These are phyloP conservation scores for Peromyscus eremicus DNA, from an alignment of 2,797 vertebrate genomes.

Conservation along the genomic window DNA sequence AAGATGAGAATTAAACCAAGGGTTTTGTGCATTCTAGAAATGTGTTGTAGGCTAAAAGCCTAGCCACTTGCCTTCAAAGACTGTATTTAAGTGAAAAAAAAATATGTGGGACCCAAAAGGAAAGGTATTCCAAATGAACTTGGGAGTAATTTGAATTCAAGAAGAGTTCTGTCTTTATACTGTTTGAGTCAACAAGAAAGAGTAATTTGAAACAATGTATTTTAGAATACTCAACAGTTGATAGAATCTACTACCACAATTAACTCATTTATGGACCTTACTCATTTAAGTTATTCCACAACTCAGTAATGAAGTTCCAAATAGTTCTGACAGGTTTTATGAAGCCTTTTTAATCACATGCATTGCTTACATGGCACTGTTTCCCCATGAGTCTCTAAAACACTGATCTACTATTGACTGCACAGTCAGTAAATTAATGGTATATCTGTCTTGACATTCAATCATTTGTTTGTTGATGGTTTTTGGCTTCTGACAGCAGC, in stretches of 20 bases:
- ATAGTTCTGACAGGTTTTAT: slow-evolving; percentile 3
- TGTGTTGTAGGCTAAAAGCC: background rate
- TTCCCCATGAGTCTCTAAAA: slow-evolving; percentile 37
- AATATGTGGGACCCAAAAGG: slow-evolving; percentile 1
- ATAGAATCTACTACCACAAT: slow-evolving; percentile 40
- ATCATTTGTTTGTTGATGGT: background rate
- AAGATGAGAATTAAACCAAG: background rate
- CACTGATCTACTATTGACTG: background rate
- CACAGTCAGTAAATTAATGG: background rate
- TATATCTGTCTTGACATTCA: slow-evolving; percentile 43
- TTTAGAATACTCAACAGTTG: slow-evolving; percentile 27
- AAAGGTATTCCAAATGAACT: background rate
- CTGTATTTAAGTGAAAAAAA: slow-evolving; percentile 27
- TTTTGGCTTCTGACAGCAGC: background rate
- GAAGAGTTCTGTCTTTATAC: slow-evolving; percentile 17
- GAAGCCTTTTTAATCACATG: slow-evolving; percentile 58
- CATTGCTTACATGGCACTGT: background rate
- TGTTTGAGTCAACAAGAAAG: slow-evolving; percentile 8
- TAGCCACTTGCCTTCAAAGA: background rate
- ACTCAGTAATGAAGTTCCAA: slow-evolving; percentile 49
- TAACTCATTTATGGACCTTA: slow-evolving; percentile 10
- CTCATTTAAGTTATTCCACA: slow-evolving; percentile 58
- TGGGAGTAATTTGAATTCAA: slow-evolving; percentile 26
- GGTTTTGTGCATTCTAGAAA: background rate
- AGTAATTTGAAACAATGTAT: slow-evolving; percentile 20